These are phyloP conservation scores for Mercenaria mercenaria DNA, from an alignment of 1,140 invertebrate species.

Conservation along the genomic window DNA sequence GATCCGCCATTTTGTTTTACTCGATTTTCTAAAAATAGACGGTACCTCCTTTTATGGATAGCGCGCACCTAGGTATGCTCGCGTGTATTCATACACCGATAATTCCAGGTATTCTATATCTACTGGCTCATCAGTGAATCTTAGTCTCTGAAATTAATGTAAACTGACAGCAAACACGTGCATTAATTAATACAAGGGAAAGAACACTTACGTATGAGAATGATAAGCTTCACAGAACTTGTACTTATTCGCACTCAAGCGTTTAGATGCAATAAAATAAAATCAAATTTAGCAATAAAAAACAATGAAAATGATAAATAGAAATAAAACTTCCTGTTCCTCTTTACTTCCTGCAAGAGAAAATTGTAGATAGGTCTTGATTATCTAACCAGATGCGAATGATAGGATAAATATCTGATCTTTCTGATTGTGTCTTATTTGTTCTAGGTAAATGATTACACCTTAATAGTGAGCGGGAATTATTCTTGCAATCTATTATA, in stretches of 20 bases:
- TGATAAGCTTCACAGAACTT: not conserved
- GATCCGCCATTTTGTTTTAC: constrained; percentile 57
- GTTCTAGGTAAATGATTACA: not conserved
- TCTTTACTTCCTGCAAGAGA: not conserved
- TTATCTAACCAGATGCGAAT: not conserved
- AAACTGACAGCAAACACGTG: constrained; percentile 54
- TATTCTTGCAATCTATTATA: not conserved
- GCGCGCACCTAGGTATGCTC: constrained; percentile 58
- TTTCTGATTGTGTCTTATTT: not conserved
- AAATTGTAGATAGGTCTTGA: not conserved
- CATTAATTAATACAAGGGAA: constrained; percentile 51
- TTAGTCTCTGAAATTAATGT: constrained; percentile 33
- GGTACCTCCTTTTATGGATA: constrained; percentile 65
- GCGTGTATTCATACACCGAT: constrained; percentile 35
- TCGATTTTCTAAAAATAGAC: constrained; percentile 54
- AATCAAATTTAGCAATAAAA: not conserved
- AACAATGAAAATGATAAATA: not conserved
- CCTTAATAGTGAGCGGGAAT: not conserved
- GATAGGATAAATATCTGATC: not conserved
- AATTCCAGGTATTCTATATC: constrained; percentile 60
- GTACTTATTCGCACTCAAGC: not conserved
- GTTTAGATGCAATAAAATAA: not conserved
- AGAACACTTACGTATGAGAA: not conserved
- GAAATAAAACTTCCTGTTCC: not conserved
- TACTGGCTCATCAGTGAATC: constrained; percentile 23